Evolutionary conservation across 1,140 invertebrate genomes (phyloP).

Genomic region (Drosophila littoralis): DNA sequence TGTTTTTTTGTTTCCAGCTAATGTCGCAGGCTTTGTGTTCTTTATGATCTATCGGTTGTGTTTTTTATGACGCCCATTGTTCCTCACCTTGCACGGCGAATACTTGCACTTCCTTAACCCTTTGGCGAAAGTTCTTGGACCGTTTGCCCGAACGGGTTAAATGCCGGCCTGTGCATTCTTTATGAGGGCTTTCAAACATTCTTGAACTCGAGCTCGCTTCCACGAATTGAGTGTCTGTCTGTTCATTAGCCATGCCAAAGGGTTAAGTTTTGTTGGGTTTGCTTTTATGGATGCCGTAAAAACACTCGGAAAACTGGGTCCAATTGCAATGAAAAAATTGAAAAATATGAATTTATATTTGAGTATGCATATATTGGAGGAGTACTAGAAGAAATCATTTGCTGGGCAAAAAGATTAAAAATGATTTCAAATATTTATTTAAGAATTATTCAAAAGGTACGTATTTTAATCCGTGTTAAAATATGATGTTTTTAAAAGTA

Average conservation of each 20-base stretch:
- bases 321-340: not conserved
- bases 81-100: constrained; percentile 38
- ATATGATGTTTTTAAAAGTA: no score
- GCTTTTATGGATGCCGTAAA: constrained; percentile 34
- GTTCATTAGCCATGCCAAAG: constrained; percentile 57
- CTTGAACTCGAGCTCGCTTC: constrained; percentile 23
- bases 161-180: constrained; percentile 52
- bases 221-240: constrained; percentile 33
- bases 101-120: constrained; percentile 65
- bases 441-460: no score
- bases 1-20: constrained; percentile 67
- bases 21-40: constrained; percentile 67
- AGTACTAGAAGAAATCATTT: no score
- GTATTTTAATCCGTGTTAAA: no score
- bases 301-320: constrained; percentile 26
- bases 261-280: constrained; percentile 34
- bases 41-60: constrained; percentile 72
- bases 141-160: constrained; percentile 61
- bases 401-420: not conserved
- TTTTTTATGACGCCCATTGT: constrained; percentile 73
- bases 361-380: not conserved
- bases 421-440: no score
- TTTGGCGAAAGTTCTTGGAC: constrained; percentile 54
- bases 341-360: constrained; percentile 12
- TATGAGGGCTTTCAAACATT: constrained; percentile 39